These are phyloP conservation scores for Limnephilus lunatus DNA, from an alignment of 2,888 invertebrate genomes.

Conservation along the genomic window DNA sequence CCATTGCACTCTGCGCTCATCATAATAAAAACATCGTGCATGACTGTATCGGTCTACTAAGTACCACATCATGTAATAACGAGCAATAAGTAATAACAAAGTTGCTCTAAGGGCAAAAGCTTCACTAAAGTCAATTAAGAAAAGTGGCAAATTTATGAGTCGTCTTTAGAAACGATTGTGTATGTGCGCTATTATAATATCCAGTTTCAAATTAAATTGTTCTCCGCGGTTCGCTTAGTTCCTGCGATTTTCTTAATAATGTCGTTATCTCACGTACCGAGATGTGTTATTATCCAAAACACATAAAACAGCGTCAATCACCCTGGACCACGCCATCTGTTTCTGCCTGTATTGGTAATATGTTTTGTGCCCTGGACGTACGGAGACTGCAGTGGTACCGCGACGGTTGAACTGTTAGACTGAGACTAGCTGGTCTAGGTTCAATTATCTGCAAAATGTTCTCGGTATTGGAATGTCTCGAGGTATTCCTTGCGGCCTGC, in stretches of 20 bases:
- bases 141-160: not conserved
- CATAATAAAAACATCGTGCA: not conserved
- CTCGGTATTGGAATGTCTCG: not conserved
- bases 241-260: not conserved
- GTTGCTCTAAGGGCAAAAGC: not conserved
- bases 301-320: conserved; percentile 7
- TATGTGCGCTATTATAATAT: not conserved
- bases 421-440: not conserved
- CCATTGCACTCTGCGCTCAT: not conserved
- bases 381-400: not conserved
- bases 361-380: not conserved
- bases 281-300: conserved; percentile 2
- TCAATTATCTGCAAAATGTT: conserved; percentile 9
- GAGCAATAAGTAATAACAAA: not conserved
- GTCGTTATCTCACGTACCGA: not conserved
- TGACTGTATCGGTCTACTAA: not conserved
- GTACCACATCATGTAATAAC: not conserved
- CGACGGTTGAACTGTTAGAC: not conserved
- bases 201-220: not conserved
- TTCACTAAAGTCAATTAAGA: not conserved
- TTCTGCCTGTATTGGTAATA: not conserved
- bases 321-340: not conserved
- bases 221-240: not conserved
- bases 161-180: not conserved
- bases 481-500: conserved; percentile 1